Evolutionary conservation across 2,888 invertebrate species (phyloP), one percentile per base, ranked within the genome.

Genomic region (Dynastes maya): DNA sequence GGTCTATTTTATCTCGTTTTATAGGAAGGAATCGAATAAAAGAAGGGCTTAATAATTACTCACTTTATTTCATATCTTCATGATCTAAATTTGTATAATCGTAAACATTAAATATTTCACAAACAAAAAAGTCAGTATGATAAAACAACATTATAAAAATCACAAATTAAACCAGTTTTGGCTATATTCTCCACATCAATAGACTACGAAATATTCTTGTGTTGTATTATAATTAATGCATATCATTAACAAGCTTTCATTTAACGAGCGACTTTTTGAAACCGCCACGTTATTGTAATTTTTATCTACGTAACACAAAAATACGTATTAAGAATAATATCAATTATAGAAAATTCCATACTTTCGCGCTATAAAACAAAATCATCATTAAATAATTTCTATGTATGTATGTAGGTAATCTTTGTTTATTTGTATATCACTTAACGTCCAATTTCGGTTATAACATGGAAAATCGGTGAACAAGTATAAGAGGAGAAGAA

Each of bases 1-100:
- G 0, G 32, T 37, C 32, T 37, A 1, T 5, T 37, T 37, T 37
- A 37, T 5, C 32, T 37, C 5, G 1, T 37, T 37, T 37, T 37
- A 5, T 37, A 45, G 45, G 11, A 11, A 45, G 45, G 45, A 45
- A 45, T 11, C 11, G 1, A 45, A 45, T 45, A 45, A 45, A 45
- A 45, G 5, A 37, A 11, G 11, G 1, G 16, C 37, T 40, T 72
- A 72, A 72, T 72, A 72, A 72, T 72, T 58, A 70, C 70, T 70
- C 53, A 55, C 40, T 72, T 72, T 72, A 72, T 72, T 72, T 72
- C 27, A 68, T 68, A 68, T 51, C 13, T 49, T 40, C 58, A 55
- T 40, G 51, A 11, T 40, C 72, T 72, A 72, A 40, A 58, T 72
- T 72, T 58, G 13, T 40, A 40, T 58, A 13, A 58, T 72, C 58